Conservation (phyloP, 2,797 vertebrate genomes). For the Pteropus rufus region DNA sequence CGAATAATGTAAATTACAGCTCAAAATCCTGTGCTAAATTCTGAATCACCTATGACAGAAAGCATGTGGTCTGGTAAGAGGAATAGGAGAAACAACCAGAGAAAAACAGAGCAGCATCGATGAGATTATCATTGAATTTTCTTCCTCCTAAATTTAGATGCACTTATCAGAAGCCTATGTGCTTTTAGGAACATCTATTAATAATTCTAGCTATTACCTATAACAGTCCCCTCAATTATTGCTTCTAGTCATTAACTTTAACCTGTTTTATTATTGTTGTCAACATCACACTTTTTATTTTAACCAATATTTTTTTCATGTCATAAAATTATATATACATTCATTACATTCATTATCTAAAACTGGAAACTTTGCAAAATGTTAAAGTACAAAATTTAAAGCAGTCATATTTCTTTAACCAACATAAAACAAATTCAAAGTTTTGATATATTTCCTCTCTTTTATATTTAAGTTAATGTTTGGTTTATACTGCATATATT, state of each 20-base stretch:
- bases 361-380: neutral
- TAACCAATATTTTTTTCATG: neutral
- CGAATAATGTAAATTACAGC: neutral
- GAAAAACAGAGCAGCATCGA: neutral
- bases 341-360: neutral
- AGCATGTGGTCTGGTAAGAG: neutral
- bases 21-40: neutral
- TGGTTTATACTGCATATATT: neutral
- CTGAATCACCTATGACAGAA: neutral
- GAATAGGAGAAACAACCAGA: neutral
- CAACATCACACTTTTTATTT: neutral
- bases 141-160: constrained; percentile 29
- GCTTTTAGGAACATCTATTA: neutral
- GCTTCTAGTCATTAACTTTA: neutral
- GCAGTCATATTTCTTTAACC: neutral
- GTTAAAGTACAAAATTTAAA: neutral
- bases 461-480: neutral
- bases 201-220: neutral
- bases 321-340: neutral
- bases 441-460: neutral
- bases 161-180: neutral
- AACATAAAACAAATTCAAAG: neutral
- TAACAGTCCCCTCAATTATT: neutral
- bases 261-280: neutral
- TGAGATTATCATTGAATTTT: neutral